Conservation (phyloP, 2,888 invertebrate species). For the Eustalomyia histrio region DNA sequence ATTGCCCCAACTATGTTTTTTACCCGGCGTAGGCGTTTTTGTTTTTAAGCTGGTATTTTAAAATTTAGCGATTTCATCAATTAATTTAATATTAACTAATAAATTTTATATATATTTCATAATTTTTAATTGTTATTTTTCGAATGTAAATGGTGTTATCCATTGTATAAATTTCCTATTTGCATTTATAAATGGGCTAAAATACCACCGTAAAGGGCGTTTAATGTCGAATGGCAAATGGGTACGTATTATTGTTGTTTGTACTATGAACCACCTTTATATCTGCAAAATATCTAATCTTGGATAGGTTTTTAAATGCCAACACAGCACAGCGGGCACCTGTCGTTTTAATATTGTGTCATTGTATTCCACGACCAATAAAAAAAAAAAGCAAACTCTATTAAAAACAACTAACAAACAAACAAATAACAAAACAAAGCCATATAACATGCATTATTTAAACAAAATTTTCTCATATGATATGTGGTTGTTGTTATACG, state of each 20-base stretch:
- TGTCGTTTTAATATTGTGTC: slow-evolving; percentile 64
- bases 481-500: slow-evolving; percentile 26
- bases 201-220: background rate
- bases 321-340: slow-evolving; percentile 61
- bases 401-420: slow-evolving; percentile 9
- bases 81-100: too few relatives aligned
- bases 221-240: slow-evolving; percentile 4
- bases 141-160: background rate
- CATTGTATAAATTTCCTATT: background rate
- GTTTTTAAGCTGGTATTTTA: too few relatives aligned
- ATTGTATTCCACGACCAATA: slow-evolving; percentile 22
- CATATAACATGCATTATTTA: slow-evolving; percentile 54
- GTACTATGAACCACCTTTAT: background rate
- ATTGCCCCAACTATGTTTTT: too few relatives aligned
- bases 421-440: slow-evolving; percentile 29
- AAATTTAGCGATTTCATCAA: too few relatives aligned
- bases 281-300: background rate
- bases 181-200: background rate
- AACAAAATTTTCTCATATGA: slow-evolving; percentile 48
- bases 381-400: slow-evolving; percentile 10
- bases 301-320: slow-evolving; percentile 14
- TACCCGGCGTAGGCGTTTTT: too few relatives aligned
- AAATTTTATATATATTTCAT: too few relatives aligned
- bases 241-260: background rate
- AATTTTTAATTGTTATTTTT: too few relatives aligned